Conservation (phyloP, 2,113 vertebrate species). For the Donacobius atricapilla region DNA sequence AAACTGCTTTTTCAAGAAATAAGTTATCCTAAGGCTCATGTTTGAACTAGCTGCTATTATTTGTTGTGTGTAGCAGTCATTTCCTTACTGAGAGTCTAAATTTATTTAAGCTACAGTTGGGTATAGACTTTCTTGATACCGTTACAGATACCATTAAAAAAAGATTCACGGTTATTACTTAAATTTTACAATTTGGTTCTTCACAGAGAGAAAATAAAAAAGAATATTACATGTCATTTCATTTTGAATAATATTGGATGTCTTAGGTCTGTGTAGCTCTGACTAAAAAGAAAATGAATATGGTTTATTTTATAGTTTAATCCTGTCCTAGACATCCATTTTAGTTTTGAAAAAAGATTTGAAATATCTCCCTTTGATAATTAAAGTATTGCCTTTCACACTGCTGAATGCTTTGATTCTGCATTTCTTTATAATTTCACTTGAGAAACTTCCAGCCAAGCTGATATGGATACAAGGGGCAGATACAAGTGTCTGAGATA, state of each 20-base stretch:
- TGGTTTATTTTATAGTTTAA: not conserved
- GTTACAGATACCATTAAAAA: not conserved
- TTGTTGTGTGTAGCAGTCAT: not conserved
- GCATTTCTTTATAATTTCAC: not conserved
- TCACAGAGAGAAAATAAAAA: not conserved
- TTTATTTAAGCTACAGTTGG: not conserved
- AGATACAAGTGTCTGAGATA: not conserved
- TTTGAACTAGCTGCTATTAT: not conserved
- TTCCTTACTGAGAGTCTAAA: not conserved
- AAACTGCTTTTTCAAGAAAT: slow-evolving; percentile 11
- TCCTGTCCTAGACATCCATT: not conserved
- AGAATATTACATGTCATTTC: not conserved
- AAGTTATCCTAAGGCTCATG: not conserved
- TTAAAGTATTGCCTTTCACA: not conserved
- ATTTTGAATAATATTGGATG: not conserved
- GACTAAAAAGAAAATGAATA: not conserved
- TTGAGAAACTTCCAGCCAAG: not conserved
- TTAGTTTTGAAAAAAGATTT: not conserved
- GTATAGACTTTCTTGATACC: not conserved
- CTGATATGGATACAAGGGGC: not conserved
- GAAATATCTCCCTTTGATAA: not conserved
- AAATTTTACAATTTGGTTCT: not conserved
- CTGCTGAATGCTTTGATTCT: not conserved
- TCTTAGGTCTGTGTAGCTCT: not conserved
- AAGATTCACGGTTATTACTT: not conserved